Conservation (phyloP, 53 echinoderm and acorn worm genomes). For the Paelopatides confundens region DNA sequence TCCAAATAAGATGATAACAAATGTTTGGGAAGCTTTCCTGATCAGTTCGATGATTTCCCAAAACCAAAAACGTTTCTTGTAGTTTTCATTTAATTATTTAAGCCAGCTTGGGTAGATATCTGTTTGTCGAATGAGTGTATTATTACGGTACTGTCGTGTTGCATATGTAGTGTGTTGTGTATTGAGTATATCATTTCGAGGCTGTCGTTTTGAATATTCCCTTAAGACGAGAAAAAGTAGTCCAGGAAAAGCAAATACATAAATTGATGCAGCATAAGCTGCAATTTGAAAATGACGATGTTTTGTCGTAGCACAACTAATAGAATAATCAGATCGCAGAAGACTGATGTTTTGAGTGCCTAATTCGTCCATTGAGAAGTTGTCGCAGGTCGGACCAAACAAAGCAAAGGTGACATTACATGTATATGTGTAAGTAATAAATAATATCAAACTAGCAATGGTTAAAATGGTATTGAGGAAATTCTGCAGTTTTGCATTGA, state of each 20-base stretch:
- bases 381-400: neutral
- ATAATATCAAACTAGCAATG: neutral
- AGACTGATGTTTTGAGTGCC: neutral
- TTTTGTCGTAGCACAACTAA: conserved; percentile 25
- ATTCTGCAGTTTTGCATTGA: too few relatives aligned
- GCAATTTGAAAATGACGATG: conserved; percentile 26
- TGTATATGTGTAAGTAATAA: neutral
- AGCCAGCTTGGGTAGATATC: neutral
- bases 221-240: conserved; percentile 47
- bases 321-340: conserved; percentile 63
- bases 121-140: too few relatives aligned
- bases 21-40: neutral
- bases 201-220: neutral
- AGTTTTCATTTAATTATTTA: neutral
- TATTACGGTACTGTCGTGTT: too few relatives aligned
- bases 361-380: conserved; percentile 29
- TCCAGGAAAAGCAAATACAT: conserved; percentile 65
- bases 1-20: conserved; percentile 11
- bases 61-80: conserved; percentile 10
- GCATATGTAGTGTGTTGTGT: too few relatives aligned
- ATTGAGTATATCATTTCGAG: neutral
- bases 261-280: conserved; percentile 37
- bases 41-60: conserved; percentile 34
- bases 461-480: too few relatives aligned
- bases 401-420: conserved; percentile 41